Base-by-base conservation (phyloP, 2,797 vertebrate species). In the Pyrrhura leucotis region DNA sequence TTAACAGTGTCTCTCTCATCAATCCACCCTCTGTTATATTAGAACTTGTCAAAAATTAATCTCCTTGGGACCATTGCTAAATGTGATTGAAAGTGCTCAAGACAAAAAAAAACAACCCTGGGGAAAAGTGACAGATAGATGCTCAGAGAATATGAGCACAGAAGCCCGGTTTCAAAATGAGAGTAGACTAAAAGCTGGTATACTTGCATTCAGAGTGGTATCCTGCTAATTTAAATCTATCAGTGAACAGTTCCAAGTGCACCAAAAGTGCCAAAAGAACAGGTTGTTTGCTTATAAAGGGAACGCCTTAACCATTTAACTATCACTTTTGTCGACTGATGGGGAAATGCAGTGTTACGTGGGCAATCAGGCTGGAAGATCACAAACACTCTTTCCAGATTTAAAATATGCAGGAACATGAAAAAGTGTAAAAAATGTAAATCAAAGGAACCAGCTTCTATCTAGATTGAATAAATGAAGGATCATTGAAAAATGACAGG, bases 401-500 rank as follows among this genome's bases (percentile, higher is more conserved):
- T 76, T 97, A 91, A 97, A 96, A 96, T 95, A 94, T 95, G 76
- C 95, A 94, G 91, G 74, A 96, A 58, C 39, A 56, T 59, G 35
- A 29, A 89, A 81, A n/a, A 92, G 88, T 96, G 90, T 89, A 97
- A 95, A 94, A 96, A 96, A 93, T 95, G 95, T 89, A 97, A 96
- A 95, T 74, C 45, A 74, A 93, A 93, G 68, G 78, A 96, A 95
- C 81, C 84, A 85, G 90, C 69, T 96, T 81, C 81, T 95, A 68
- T 97, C 88, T 96, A 58, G 45, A 96, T 73, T 68, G 90, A 68
- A 95, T 53, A 95, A 78, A 86, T 88, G 62, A 90, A 95, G 77
- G 29, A 95, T 96, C 88, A 94, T 93, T 89, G 93, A 96, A 94
- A 96, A 95, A 95, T 95, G 97, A 92, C 89, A 95, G 81, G 94